A percentile compares a stretch with the other conserved stretches of the same genome.
These are phyloP conservation scores for Podarcis raffonei DNA, from an alignment of 2,113 vertebrate species.

Conservation along the genomic window DNA sequence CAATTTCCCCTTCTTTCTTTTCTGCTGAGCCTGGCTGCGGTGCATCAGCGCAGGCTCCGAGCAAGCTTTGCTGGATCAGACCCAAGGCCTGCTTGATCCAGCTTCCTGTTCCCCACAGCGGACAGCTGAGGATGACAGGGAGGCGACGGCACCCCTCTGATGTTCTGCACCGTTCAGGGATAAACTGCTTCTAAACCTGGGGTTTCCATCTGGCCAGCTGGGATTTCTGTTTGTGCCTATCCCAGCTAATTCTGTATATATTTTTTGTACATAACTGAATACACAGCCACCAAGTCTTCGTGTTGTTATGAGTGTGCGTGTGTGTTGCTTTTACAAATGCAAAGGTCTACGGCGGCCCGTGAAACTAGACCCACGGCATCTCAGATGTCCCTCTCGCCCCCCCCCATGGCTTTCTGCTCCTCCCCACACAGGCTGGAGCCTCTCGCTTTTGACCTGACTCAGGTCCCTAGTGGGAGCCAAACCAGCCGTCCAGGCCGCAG, in stretches of 20 bases:
- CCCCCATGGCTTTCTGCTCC: neutral
- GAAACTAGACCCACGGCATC: neutral
- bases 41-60: neutral
- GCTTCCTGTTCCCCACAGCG: neutral
- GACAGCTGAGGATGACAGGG: neutral
- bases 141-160: neutral
- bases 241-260: too few species aligned
- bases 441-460: constrained; percentile 11
- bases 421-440: neutral
- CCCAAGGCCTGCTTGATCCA: neutral
- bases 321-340: neutral
- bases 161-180: neutral
- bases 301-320: neutral
- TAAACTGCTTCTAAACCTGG: neutral
- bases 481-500: neutral
- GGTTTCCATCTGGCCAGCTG: neutral
- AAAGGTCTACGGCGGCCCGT: neutral
- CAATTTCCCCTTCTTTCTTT: neutral
- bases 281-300: too few species aligned
- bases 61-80: neutral
- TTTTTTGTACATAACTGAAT: too few species aligned
- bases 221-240: too few species aligned
- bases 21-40: neutral
- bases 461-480: neutral
- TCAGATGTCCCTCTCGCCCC: neutral